Evolutionary conservation across 2,888 invertebrate species (phyloP).

Genomic region (Apeira syringaria): DNA sequence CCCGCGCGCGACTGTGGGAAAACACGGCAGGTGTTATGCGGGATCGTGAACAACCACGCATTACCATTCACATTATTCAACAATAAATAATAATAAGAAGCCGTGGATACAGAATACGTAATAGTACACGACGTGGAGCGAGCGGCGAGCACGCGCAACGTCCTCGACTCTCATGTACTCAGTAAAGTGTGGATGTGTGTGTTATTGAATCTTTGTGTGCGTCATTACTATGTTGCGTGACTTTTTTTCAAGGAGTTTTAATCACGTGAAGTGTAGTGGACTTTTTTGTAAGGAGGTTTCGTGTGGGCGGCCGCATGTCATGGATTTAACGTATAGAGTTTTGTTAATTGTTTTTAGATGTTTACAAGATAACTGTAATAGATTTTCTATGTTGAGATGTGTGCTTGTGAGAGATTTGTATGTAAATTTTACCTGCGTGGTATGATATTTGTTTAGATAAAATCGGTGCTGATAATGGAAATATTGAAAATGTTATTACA

Average conservation of each 20-base stretch:
- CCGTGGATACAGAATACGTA: too few relatives aligned
- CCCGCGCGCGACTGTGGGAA: conserved; percentile 81
- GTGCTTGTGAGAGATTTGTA: conserved; percentile 5
- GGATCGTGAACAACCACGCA: conserved; percentile 84
- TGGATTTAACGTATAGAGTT: conserved; percentile 67
- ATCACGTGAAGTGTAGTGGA: conserved; percentile 42
- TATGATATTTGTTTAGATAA: background rate
- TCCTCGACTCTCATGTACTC: conserved; percentile 68
- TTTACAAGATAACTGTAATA: conserved; percentile 53
- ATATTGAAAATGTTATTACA: too few relatives aligned
- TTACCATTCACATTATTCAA: conserved; percentile 84
- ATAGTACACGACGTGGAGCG: too few relatives aligned
- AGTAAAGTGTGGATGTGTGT: conserved; percentile 57
- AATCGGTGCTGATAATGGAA: too few relatives aligned
- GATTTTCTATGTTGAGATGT: conserved; percentile 42
- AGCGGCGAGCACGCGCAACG: conserved; percentile 81
- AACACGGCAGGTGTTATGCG: conserved; percentile 85
- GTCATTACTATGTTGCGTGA: conserved; percentile 32
- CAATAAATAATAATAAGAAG: conserved; percentile 84
- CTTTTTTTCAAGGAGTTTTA: too few relatives aligned
- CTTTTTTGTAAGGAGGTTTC: conserved; percentile 59
- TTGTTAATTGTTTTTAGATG: conserved; percentile 71
- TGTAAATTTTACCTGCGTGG: background rate
- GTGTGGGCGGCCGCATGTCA: conserved; percentile 79
- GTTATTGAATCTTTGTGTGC: conserved; percentile 37